Percentiles rank a stretch among this genome's conserved stretches.
Evolutionary conservation across 2,888 invertebrate genomes (phyloP).

Genomic region (Leptinotarsa rubiginosa): DNA sequence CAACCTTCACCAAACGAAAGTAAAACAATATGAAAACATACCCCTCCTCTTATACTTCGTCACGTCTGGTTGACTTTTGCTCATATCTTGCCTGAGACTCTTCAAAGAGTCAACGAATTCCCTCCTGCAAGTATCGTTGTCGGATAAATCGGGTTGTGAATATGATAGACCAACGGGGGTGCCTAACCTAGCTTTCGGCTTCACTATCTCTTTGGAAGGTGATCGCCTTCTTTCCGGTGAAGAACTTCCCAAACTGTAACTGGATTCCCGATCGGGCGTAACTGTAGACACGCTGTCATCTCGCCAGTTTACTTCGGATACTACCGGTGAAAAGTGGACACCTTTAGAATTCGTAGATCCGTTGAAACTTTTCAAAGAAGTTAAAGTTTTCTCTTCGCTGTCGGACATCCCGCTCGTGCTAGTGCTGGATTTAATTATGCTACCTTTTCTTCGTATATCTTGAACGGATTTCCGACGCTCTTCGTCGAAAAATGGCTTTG

Average conservation of each 20-base stretch:
- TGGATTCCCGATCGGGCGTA: constrained; percentile 60
- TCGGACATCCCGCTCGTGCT: constrained; percentile 63
- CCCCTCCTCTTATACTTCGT: constrained; percentile 50
- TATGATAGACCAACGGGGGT: constrained; percentile 49
- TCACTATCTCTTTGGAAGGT: constrained; percentile 46
- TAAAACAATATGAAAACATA: constrained; percentile 39
- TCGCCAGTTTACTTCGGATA: constrained; percentile 84
- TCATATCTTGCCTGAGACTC: constrained; percentile 47
- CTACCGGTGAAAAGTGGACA: constrained; percentile 84
- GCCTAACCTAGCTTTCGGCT: constrained; percentile 48
- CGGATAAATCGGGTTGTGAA: constrained; percentile 62
- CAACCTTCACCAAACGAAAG: constrained; percentile 4
- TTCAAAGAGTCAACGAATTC: constrained; percentile 53
- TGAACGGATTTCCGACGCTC: constrained; percentile 69
- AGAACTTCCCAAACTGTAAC: constrained; percentile 59
- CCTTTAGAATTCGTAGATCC: constrained; percentile 64
- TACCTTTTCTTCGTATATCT: constrained; percentile 71
- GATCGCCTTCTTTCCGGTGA: constrained; percentile 57
- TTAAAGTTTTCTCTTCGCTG: constrained; percentile 58
- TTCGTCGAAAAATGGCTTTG: constrained; percentile 46
- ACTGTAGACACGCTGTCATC: constrained; percentile 68
- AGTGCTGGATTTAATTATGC: constrained; percentile 62
- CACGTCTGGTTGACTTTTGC: constrained; percentile 56
- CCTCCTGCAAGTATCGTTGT: constrained; percentile 47
- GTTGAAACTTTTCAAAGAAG: constrained; percentile 57